These are phyloP conservation scores for Lepidochrysops patricia DNA, from an alignment of 2,888 invertebrate species.

Conservation along the genomic window DNA sequence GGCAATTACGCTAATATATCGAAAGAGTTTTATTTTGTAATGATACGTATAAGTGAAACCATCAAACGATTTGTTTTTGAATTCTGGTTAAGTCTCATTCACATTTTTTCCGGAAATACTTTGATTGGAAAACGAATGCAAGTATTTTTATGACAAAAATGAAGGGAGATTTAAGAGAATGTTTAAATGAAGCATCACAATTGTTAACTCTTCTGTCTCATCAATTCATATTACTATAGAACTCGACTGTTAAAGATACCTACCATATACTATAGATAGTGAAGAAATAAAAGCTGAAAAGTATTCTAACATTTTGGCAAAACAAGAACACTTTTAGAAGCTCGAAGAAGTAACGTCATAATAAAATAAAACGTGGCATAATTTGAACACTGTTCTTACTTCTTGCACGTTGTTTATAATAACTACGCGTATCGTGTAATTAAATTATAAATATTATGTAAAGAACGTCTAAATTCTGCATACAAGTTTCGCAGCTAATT, in stretches of 20 bases:
- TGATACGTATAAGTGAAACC: background rate
- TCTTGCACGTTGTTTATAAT: background rate
- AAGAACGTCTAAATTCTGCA: background rate
- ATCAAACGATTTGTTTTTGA: background rate
- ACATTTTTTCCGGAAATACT: background rate
- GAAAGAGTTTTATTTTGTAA: background rate
- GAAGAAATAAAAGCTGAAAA: background rate
- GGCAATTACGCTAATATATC: constrained; percentile 3
- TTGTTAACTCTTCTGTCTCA: too few relatives aligned
- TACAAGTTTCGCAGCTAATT: background rate
- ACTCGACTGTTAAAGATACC: too few relatives aligned
- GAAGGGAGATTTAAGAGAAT: too few relatives aligned
- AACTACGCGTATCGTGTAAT: background rate
- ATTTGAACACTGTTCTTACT: background rate
- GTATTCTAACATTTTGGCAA: background rate
- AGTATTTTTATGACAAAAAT: background rate
- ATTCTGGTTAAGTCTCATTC: background rate
- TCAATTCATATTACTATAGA: too few relatives aligned
- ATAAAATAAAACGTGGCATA: background rate
- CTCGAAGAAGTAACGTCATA: background rate
- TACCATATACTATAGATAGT: too few relatives aligned
- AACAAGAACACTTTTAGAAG: background rate
- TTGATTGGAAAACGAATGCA: background rate
- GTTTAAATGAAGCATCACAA: too few relatives aligned
- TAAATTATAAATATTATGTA: background rate